Evolutionary conservation across 2,888 invertebrate genomes (phyloP).

Genomic region (Drosophila melanocephala): DNA sequence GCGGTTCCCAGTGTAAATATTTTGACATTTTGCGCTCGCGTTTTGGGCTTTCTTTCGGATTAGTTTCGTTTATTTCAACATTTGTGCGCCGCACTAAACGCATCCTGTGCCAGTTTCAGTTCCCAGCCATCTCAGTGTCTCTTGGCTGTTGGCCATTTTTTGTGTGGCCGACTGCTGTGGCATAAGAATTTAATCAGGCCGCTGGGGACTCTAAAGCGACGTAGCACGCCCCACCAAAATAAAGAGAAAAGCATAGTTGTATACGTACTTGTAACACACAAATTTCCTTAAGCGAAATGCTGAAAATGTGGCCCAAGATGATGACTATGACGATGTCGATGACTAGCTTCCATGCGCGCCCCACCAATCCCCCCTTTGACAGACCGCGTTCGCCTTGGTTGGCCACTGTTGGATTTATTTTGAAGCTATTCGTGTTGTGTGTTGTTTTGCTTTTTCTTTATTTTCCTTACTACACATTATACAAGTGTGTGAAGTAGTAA

Average conservation of each 20-base stretch:
- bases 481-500: conserved; percentile 81
- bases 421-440: conserved; percentile 50
- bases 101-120: conserved; percentile 55
- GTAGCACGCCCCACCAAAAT: conserved; percentile 17
- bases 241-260: conserved; percentile 39
- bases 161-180: conserved; percentile 29
- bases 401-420: conserved; percentile 52
- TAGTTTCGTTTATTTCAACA: conserved; percentile 81
- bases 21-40: conserved; percentile 67
- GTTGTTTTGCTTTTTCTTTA: conserved; percentile 22
- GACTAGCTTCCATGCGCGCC: conserved; percentile 49
- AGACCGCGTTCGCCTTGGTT: not conserved
- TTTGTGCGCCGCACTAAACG: conserved; percentile 77
- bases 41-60: conserved; percentile 76
- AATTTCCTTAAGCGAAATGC: conserved; percentile 72
- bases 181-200: conserved; percentile 78
- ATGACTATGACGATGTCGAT: conserved; percentile 75
- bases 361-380: not conserved
- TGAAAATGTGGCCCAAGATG: conserved; percentile 63
- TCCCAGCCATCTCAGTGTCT: conserved; percentile 32
- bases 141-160: conserved; percentile 43
- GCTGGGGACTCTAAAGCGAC: conserved; percentile 77
- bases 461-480: conserved; percentile 69
- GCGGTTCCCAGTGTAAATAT: conserved; percentile 76
- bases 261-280: conserved; percentile 23